A percentile compares a stretch with the other conserved stretches of the same genome.
These are phyloP conservation scores for Acleris cristana DNA, from an alignment of 2,888 invertebrate species.

Conservation along the genomic window DNA sequence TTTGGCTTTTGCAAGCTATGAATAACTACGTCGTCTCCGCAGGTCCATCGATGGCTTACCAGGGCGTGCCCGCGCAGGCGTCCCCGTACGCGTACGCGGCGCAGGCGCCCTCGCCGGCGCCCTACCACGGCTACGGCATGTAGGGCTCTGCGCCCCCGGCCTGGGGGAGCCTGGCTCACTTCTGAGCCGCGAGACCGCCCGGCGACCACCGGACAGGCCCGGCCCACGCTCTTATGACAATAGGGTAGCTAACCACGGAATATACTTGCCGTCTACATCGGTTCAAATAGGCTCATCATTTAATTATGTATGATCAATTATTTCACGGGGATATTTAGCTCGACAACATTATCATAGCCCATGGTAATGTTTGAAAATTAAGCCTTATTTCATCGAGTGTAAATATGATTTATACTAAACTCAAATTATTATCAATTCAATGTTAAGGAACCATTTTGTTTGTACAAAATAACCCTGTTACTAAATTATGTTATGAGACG, in stretches of 20 bases:
- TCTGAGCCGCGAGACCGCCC: constrained; percentile 44
- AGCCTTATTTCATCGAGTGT: too few relatives aligned
- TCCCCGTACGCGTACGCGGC: constrained; percentile 81
- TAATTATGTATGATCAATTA: too few relatives aligned
- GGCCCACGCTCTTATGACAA: neutral
- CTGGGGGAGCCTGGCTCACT: constrained; percentile 52
- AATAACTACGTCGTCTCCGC: constrained; percentile 13
- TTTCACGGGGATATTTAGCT: too few relatives aligned
- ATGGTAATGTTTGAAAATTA: too few relatives aligned
- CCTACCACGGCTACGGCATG: constrained; percentile 84
- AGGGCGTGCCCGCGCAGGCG: constrained; percentile 70
- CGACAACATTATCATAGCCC: too few relatives aligned
- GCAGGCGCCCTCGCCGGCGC: constrained; percentile 80
- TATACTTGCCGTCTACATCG: neutral
- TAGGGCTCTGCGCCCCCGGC: constrained; percentile 59
- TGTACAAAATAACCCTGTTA: too few relatives aligned
- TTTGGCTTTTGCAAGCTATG: too few relatives aligned
- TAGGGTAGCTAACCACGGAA: neutral
- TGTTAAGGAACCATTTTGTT: too few relatives aligned
- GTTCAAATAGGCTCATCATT: too few relatives aligned
- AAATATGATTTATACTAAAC: too few relatives aligned
- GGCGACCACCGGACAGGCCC: neutral
- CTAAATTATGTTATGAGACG: neutral
- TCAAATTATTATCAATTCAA: too few relatives aligned
- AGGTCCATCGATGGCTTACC: constrained; percentile 81